Conservation (phyloP, 2,113 vertebrate species). For the Pachycephala philippinensis region DNA sequence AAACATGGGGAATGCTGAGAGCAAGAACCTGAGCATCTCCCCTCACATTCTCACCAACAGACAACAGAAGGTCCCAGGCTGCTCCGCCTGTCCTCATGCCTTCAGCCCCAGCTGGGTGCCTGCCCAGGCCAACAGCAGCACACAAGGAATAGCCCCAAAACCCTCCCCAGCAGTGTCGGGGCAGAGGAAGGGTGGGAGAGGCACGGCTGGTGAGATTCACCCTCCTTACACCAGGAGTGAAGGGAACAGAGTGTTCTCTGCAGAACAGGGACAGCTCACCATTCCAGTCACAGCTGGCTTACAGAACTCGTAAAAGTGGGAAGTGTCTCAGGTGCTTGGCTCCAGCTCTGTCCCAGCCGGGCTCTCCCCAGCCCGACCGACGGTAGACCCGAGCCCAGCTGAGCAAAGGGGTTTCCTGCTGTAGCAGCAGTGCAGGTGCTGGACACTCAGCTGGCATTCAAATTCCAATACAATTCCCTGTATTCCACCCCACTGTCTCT, state of each 20-base stretch:
- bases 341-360: not conserved
- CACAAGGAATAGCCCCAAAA: not conserved
- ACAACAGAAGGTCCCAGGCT: not conserved
- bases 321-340: not conserved
- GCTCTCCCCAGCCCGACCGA: not conserved
- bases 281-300: constrained; percentile 17
- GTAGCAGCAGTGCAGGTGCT: not conserved
- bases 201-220: not conserved
- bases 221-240: not conserved
- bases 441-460: not conserved
- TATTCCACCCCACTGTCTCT: not conserved
- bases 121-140: not conserved
- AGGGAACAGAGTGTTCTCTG: constrained; percentile 3
- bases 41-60: not conserved
- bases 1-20: not conserved
- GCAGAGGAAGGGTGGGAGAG: not conserved
- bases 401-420: not conserved
- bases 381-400: not conserved
- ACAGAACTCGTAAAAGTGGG: constrained; percentile 15
- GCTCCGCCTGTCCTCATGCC: not conserved
- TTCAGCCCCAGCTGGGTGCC: not conserved
- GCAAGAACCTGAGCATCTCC: not conserved
- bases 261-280: not conserved
- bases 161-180: not conserved
- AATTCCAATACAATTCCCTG: too few relatives aligned